A percentile compares a stretch with the other conserved stretches of the same genome.
Evolutionary conservation across 2,797 vertebrate species (phyloP).

Genomic region (Varecia variegata): DNA sequence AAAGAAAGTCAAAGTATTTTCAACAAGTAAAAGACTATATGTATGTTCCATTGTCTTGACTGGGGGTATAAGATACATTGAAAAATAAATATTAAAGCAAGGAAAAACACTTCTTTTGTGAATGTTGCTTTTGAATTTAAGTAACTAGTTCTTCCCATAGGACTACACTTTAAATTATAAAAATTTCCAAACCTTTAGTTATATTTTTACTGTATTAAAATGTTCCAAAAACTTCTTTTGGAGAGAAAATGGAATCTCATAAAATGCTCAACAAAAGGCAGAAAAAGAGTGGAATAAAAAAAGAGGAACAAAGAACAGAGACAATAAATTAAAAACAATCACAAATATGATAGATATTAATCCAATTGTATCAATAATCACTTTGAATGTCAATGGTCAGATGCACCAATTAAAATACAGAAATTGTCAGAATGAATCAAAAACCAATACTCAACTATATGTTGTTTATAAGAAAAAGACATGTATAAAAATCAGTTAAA

Average conservation of each 20-base stretch:
- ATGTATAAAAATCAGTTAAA: not conserved
- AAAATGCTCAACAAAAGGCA: not conserved
- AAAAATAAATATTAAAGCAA: not conserved
- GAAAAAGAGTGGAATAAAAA: not conserved
- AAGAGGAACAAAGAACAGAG: not conserved
- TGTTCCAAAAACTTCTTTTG: not conserved
- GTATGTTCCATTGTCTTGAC: not conserved
- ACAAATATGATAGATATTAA: not conserved
- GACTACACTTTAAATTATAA: not conserved
- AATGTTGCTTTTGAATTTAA: not conserved
- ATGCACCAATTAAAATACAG: not conserved
- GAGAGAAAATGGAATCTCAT: not conserved
- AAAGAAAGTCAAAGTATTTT: slow-evolving; percentile 10
- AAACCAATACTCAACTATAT: not conserved
- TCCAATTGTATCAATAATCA: not conserved
- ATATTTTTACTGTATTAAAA: not conserved
- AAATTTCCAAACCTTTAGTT: not conserved
- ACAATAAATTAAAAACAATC: not conserved
- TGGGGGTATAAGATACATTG: not conserved
- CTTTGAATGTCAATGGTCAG: not conserved
- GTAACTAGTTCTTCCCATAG: not conserved
- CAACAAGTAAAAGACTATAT: not conserved
- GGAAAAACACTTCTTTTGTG: not conserved
- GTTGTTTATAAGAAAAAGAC: not conserved
- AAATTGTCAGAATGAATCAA: not conserved